Base-by-base conservation (phyloP, 2,113 vertebrate genomes). In the Cheirogaleus medius region DNA sequence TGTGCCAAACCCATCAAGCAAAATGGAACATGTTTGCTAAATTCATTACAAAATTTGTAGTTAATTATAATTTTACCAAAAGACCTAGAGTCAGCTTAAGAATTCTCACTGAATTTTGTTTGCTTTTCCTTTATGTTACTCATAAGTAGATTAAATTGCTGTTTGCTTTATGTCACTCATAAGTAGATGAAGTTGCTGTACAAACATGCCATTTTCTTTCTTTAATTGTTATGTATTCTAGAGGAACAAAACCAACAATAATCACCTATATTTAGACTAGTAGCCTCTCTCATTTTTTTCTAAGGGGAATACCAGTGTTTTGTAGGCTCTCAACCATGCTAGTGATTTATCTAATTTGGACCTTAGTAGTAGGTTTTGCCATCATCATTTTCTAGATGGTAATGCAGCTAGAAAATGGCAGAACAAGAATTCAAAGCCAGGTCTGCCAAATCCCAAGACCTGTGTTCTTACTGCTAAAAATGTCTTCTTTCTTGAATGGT, bases 341-440 rank as follows among this genome's bases (percentile, higher is more conserved):
- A 47, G 25, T 82, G 34, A 91, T 85, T 94, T 95, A 88, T 49
- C 37, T 87, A 54, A 88, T 87, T 92, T 71, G 60, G 37, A 63
- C 32, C 27, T 90, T 66, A 78, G 23, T 73, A 25, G 9, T 27
- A 73, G 20, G 25, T 10, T 23, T 82, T 91, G n/a, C 90, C 71
- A 58, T 91, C 47, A 94, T 94, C 68, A 71, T 95, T 77, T 96
- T 94, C 66, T 52, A 96, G 47, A 85, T 83, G 25, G 25, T 44
- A 93, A 93, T 8, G 94, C 44, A 98, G 77, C 34, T 56, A 18
- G 9, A 44, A 77, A 56, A 94, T 66, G 23, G 29, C 15, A 96
- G 80, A 87, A 71, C 3, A 76, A 92, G 39, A 83, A 90, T 74
- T 85, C 13, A 47, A 93, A 94, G 7, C 23, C 54, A 58, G 5